Evolutionary conservation across 1,140 invertebrate species (phyloP), one percentile per base, ranked within the genome.

Genomic region (Habropoda laboriosa): DNA sequence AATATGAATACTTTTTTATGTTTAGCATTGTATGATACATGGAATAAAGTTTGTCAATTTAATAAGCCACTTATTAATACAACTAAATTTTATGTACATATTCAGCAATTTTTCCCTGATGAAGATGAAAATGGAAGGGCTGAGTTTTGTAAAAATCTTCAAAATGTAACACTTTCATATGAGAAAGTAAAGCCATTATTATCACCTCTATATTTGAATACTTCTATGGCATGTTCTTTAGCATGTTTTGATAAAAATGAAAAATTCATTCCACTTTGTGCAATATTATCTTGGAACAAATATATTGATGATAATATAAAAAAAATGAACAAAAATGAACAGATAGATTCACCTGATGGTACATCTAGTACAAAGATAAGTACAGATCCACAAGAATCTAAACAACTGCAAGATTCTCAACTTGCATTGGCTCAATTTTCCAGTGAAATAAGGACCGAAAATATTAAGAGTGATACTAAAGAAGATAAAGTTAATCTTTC

Each of bases 11-110:
- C 2, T 12, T 67, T 71, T 35, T 35, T 88, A 49, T 88, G 87
- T 57, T 66, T 88, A 38, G 67, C 70, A 60, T 53, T 86, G 32
- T 79, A 85, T 16, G 86, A 88, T 45, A 49, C 75, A 10, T 32
- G 49, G n/a, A 79, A 76, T 6, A 84, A 86, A 68, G 40, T 72
- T 49, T 86, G 77, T 70, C 16, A 67, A 13, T 67, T 21, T 68
- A 66, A 16, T 55, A n/a, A 42, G 35, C 5, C 16, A 1, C 30
- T 40, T 12, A 24, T 58, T 58, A 13, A 35, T 64, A 24, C 42
- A 21, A 2, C 12, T 51, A 12, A 16, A 38, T 79, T 82, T 30
- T 3, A 71, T 45, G 12, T 3, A 2, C 18, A 72, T 8, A 2
- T 85, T 27, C 7, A 72, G 2, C n/a, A 70, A 35, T 63, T 70